Evolutionary conservation across 37 sponge, comb jelly and placozoan genomes (phyloP).

Genomic region (Petrosia ficiformis): DNA sequence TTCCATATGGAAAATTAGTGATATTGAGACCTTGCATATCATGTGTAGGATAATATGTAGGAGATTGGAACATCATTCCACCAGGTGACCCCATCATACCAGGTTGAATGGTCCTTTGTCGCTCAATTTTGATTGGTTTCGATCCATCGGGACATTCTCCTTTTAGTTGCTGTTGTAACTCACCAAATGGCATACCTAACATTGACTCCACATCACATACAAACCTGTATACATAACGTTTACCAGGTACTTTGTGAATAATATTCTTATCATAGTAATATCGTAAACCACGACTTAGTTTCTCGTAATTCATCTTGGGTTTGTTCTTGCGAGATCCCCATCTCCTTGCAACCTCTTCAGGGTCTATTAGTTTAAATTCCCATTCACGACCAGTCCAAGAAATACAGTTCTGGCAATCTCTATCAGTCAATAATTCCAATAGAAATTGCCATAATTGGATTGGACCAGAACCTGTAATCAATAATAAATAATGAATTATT

Average conservation of each 20-base stretch:
- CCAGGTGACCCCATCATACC: not conserved
- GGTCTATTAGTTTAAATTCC: slow-evolving; percentile 97
- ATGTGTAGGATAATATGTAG: slow-evolving; percentile 5
- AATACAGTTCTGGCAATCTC: slow-evolving; percentile 85
- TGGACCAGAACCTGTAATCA: slow-evolving; percentile 16
- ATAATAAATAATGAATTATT: not conserved
- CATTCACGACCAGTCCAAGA: slow-evolving; percentile 93
- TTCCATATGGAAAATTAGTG: slow-evolving; percentile 50
- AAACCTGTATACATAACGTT: slow-evolving; percentile 94
- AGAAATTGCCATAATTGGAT: slow-evolving; percentile 92
- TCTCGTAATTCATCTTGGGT: slow-evolving; percentile 85
- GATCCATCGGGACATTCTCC: slow-evolving; percentile 25
- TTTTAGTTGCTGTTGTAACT: slow-evolving; percentile 74
- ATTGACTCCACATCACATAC: slow-evolving; percentile 92
- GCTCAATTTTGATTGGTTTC: slow-evolving; percentile 66
- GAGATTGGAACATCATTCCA: not conserved
- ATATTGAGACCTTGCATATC: slow-evolving; percentile 44
- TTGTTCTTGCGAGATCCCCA: slow-evolving; percentile 99
- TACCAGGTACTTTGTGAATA: slow-evolving; percentile 97
- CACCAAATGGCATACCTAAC: slow-evolving; percentile 81
- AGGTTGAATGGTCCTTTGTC: slow-evolving; percentile 17
- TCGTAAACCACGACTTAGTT: slow-evolving; percentile 90
- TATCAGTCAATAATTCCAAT: slow-evolving; percentile 88
- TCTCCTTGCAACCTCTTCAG: slow-evolving; percentile 87
- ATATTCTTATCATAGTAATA: slow-evolving; percentile 99